Evolutionary conservation across 2,113 vertebrate species (phyloP), one percentile per base, ranked within the genome.

Genomic region (Hemiscyllium ocellatum): DNA sequence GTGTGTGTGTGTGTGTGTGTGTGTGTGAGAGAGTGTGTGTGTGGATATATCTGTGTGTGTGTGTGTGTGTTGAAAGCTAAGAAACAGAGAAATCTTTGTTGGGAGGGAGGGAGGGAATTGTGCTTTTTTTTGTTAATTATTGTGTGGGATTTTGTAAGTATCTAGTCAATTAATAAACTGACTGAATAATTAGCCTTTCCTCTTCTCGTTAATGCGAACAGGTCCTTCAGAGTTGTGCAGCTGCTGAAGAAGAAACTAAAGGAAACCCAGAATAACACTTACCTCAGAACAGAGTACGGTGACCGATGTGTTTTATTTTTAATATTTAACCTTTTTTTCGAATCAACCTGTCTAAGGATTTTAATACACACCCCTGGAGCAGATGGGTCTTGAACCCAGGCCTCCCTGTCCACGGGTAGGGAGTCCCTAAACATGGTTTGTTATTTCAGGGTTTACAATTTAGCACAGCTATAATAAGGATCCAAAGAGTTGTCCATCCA

Each of bases 221-320:
- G 98, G 96, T 98, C 98, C 0, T 50, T 98, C 15, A 96, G 97
- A 96, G 96, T 98, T 95, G 96, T 98, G 70, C 69, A 97, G 95
- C 96, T 97, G 19, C 96, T 98, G 87, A 97, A 95, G 96, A 97
- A 96, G 95, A 97, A 97, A 96, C 90, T 97, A n/a, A 97, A 96
- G 95, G 96, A 61, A 95, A 78, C 26, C 65, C 96, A 96, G 83
- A 87, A 90, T 50, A 96, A 96, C 0, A 87, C 65, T 47, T 96
- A 96, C 93, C 42, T 26, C 3, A 95, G 72, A 33, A 96, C 42
- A 96, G 97, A 97, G 98, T 98, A 78, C 91, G 95, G 87, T 95
- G 70, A 70, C 50, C 85, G 22, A 66, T 33, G 0, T 91, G 56
- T 13, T n/a, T 91, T 19, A n/a, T 61, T 56, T 61, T 61, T 61